phyloP scores from a whole-genome alignment of 2,797 vertebrate species.

The Hippopotamyrus pictus region DNA sequence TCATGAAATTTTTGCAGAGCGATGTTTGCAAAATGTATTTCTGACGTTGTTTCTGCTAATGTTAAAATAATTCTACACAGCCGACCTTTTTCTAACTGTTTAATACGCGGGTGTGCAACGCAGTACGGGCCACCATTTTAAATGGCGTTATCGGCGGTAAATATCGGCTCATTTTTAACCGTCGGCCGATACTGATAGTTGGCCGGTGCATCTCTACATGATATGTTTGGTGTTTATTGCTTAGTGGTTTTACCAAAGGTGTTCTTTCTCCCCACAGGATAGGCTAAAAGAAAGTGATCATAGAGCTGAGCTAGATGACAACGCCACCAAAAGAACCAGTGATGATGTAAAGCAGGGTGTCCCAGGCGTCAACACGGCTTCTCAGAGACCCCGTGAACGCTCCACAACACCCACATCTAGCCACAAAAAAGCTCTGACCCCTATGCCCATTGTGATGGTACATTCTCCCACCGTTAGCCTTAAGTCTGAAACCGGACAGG shows the following conservation, averaged over 20 bases:
- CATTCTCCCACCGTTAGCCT: conserved; percentile 71
- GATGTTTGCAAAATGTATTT: background rate
- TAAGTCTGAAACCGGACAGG: conserved; percentile 80
- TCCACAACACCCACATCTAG: conserved; percentile 67
- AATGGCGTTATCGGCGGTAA: background rate
- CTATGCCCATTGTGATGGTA: conserved; percentile 63
- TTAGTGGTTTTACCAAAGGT: background rate
- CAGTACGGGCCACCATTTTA: background rate
- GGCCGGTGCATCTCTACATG: background rate
- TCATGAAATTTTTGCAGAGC: background rate
- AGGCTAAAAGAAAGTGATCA: conserved; percentile 81
- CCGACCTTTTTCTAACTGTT: background rate
- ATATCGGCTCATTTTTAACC: background rate
- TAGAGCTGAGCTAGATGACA: conserved; percentile 78
- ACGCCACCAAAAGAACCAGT: conserved; percentile 67
- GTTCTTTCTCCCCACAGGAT: conserved; percentile 62
- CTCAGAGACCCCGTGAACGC: conserved; percentile 67
- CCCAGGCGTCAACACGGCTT: conserved; percentile 57
- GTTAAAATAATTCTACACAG: background rate
- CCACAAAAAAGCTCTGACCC: conserved; percentile 69
- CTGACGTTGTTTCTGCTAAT: background rate
- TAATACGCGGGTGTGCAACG: background rate
- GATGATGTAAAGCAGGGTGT: conserved; percentile 69
- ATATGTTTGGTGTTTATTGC: background rate
- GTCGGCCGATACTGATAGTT: background rate